These are phyloP conservation scores for Lophotis ruficrista DNA, from an alignment of 2,113 vertebrate genomes.

Conservation along the genomic window DNA sequence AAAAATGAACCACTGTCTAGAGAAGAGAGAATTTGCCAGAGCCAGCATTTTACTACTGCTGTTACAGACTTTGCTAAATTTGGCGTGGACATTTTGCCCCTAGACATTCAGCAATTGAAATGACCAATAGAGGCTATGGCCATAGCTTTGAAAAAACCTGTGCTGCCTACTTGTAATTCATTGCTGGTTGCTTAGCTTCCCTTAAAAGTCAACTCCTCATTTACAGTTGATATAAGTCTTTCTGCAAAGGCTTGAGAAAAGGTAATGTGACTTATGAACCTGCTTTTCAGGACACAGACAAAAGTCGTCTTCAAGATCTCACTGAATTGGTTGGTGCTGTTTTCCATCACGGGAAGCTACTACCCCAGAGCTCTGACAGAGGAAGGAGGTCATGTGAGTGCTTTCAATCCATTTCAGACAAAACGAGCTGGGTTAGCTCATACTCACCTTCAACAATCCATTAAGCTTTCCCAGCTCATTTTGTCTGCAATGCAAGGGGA, in stretches of 20 bases:
- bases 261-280: constrained; percentile 29
- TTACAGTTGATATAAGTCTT: constrained; percentile 32
- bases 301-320: not conserved
- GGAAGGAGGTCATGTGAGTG: not conserved
- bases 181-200: constrained; percentile 27
- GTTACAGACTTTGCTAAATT: constrained; percentile 18
- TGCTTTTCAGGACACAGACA: constrained; percentile 28
- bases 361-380: not conserved
- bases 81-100: constrained; percentile 13
- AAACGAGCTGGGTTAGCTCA: constrained; percentile 24
- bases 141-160: not conserved
- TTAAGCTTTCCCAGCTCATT: constrained; percentile 1
- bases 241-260: constrained; percentile 34
- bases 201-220: constrained; percentile 42
- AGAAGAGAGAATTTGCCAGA: constrained; percentile 17
- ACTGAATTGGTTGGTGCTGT: not conserved
- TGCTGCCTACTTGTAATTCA: constrained; percentile 44
- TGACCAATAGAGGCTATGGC: constrained; percentile 15
- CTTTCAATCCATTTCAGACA: constrained; percentile 9
- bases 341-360: not conserved
- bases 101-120: constrained; percentile 37
- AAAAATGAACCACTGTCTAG: not conserved
- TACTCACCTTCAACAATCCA: constrained; percentile 12
- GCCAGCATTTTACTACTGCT: constrained; percentile 35
- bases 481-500: not conserved